Evolutionary conservation across 2,113 vertebrate genomes (phyloP).

Genomic region (Isurus oxyrinchus): DNA sequence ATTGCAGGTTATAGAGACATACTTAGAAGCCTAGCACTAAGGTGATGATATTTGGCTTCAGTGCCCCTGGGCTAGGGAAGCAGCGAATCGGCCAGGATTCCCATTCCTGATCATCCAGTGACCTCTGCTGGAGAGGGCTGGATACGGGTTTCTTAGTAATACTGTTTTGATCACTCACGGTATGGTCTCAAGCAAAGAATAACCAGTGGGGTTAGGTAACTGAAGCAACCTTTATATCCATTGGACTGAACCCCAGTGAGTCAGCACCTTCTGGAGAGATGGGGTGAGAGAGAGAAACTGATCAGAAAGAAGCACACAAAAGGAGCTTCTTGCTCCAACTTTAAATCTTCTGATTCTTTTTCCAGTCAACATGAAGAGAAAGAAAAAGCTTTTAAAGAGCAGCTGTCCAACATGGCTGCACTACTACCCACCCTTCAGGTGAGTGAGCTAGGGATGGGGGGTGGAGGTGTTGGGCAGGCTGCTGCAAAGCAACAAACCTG

Average conservation of each 20-base stretch:
- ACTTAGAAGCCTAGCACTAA: not conserved
- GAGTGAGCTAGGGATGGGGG: slow-evolving; percentile 23
- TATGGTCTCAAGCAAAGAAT: not conserved
- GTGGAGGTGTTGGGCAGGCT: not conserved
- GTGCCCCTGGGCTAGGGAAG: not conserved
- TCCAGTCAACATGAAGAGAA: slow-evolving; percentile 84
- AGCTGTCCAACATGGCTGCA: slow-evolving; percentile 72
- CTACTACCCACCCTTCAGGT: slow-evolving; percentile 85
- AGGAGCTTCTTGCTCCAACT: not conserved
- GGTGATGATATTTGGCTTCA: not conserved
- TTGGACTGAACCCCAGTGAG: not conserved
- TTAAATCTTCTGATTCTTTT: slow-evolving; percentile 32
- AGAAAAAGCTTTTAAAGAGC: slow-evolving; percentile 80
- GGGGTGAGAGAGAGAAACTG: not conserved
- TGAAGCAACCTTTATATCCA: not conserved
- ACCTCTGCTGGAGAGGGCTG: not conserved
- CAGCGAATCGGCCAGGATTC: not conserved
- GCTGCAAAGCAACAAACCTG: not conserved
- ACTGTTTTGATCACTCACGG: not conserved
- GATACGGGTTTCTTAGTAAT: not conserved
- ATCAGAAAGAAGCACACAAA: not conserved
- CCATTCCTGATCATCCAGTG: not conserved
- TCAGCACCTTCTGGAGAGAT: not conserved
- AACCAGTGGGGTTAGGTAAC: not conserved
- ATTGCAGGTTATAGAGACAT: not conserved